Evolutionary conservation across 2,888 invertebrate genomes (phyloP).

Genomic region (Macropis europaea): DNA sequence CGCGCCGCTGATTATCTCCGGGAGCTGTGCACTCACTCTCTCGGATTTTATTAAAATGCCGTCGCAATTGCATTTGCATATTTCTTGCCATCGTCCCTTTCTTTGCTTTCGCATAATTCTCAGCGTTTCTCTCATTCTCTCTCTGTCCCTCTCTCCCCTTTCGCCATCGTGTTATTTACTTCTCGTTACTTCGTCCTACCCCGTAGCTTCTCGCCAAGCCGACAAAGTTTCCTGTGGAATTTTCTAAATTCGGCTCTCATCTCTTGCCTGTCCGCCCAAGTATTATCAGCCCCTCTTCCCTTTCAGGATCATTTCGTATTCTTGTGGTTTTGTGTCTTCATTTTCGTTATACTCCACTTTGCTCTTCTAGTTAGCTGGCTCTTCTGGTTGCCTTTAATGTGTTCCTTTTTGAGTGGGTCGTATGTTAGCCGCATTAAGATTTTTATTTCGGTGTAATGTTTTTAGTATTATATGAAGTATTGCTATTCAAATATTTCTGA

Average conservation of each 20-base stretch:
- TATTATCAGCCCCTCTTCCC: too few relatives aligned
- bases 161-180: constrained; percentile 32
- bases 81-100: constrained; percentile 26
- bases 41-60: constrained; percentile 46
- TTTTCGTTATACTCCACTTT: too few relatives aligned
- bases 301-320: too few relatives aligned
- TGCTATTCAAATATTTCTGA: too few relatives aligned
- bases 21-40: background rate
- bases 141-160: background rate
- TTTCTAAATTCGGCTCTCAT: background rate
- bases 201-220: background rate
- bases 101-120: constrained; percentile 39
- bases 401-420: too few relatives aligned
- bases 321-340: too few relatives aligned
- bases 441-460: too few relatives aligned
- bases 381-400: too few relatives aligned
- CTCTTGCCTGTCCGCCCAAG: too few relatives aligned
- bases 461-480: too few relatives aligned
- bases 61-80: constrained; percentile 46
- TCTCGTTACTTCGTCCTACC: constrained; percentile 23
- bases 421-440: too few relatives aligned
- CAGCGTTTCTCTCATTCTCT: background rate
- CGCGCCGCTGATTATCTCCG: constrained; percentile 32
- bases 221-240: background rate
- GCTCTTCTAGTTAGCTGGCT: too few relatives aligned